A percentile compares a stretch with the other conserved stretches of the same genome.
phyloP scores from a whole-genome alignment of 1,140 invertebrate genomes.

The Bombus confusus region DNA sequence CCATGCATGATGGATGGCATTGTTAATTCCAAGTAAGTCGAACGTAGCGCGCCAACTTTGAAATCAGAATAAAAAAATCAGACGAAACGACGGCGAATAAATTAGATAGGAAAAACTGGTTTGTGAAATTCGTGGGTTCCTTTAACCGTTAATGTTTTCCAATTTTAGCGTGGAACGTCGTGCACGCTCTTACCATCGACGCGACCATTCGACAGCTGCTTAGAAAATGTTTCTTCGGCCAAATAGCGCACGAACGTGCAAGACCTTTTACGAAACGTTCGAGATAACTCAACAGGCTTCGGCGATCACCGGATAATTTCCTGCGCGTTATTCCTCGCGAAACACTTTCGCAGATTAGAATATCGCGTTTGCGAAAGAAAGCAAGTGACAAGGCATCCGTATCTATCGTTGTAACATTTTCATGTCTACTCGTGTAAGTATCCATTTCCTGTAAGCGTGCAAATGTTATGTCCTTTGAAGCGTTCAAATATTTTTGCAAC shows the following conservation, averaged over 20 bases:
- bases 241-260: slow-evolving; percentile 34
- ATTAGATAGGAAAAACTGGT: no score
- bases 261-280: no score
- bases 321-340: slow-evolving; percentile 28
- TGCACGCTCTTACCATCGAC: background rate
- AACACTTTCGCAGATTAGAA: slow-evolving; percentile 30
- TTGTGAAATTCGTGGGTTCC: background rate
- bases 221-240: slow-evolving; percentile 37
- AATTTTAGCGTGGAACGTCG: slow-evolving; percentile 15
- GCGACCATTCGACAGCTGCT: background rate
- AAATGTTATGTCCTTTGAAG: background rate
- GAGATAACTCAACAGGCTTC: slow-evolving; percentile 1
- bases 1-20: slow-evolving; percentile 28
- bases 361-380: slow-evolving; percentile 22
- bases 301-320: slow-evolving; percentile 65
- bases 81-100: background rate
- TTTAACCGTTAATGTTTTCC: background rate
- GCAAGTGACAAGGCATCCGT: background rate
- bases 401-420: background rate
- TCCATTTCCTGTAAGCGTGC: no score
- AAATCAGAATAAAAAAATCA: slow-evolving; percentile 3
- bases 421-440: no score
- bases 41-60: slow-evolving; percentile 23
- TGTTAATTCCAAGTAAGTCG: slow-evolving; percentile 17
- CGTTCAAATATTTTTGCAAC: no score